A percentile compares a stretch with the other conserved stretches of the same genome.
phyloP scores from a whole-genome alignment of 2,113 vertebrate species.

The Oryzias javanicus region DNA sequence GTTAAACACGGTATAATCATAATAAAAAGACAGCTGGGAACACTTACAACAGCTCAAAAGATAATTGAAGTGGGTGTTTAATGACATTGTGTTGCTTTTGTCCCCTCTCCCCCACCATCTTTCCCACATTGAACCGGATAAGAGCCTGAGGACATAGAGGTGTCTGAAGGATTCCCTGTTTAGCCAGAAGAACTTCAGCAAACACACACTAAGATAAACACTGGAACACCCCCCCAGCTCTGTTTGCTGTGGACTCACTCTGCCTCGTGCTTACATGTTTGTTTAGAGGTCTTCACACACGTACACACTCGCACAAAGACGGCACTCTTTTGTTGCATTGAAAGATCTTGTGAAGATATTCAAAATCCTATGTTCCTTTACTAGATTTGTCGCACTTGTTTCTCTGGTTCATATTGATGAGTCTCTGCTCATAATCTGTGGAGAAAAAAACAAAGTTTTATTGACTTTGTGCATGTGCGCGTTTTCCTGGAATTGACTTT shows the following conservation, averaged over 20 bases:
- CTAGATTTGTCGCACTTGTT: too few relatives aligned
- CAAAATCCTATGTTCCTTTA: too few relatives aligned
- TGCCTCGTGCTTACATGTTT: constrained; percentile 6
- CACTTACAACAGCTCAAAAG: too few relatives aligned
- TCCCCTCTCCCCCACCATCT: background rate
- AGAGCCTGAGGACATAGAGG: constrained; percentile 30
- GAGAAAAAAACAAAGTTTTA: background rate
- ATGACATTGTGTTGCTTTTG: background rate
- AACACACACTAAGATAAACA: constrained; percentile 15
- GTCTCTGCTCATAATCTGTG: too few relatives aligned
- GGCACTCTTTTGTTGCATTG: background rate
- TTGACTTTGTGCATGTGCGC: background rate
- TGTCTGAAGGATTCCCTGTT: constrained; percentile 45
- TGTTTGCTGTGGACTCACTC: constrained; percentile 38
- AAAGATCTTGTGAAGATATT: too few relatives aligned
- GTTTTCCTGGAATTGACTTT: constrained; percentile 32
- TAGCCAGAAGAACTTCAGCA: constrained; percentile 16
- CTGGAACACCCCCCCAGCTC: constrained; percentile 2
- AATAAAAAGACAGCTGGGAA: too few relatives aligned
- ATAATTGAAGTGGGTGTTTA: too few relatives aligned
- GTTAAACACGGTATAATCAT: too few relatives aligned
- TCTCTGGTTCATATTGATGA: too few relatives aligned
- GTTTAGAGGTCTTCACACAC: constrained; percentile 23
- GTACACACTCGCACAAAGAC: background rate
- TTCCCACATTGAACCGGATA: constrained; percentile 18